phyloP scores from a whole-genome alignment of 2,113 vertebrate genomes.

The Gila orcuttii region DNA sequence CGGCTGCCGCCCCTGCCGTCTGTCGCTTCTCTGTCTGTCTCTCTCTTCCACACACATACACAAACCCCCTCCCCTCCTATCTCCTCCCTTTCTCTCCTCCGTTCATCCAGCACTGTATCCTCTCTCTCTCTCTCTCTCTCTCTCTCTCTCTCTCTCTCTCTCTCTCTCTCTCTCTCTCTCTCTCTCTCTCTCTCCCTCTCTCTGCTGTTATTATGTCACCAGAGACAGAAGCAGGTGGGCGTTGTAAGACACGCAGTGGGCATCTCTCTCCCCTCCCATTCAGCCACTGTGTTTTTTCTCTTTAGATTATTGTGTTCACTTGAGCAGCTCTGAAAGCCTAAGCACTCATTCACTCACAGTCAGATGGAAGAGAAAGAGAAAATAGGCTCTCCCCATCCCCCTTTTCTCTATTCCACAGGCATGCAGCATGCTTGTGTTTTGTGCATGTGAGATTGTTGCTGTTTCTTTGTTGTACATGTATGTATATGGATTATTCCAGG shows the following conservation, averaged over 20 bases:
- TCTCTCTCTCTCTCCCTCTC: slow-evolving; percentile 19
- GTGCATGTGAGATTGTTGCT: slow-evolving; percentile 30
- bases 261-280: slow-evolving; percentile 3
- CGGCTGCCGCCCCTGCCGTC: slow-evolving; percentile 42
- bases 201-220: slow-evolving; percentile 25
- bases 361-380: slow-evolving; percentile 17
- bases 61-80: slow-evolving; percentile 32
- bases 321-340: slow-evolving; percentile 34
- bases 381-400: slow-evolving; percentile 64
- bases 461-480: slow-evolving; percentile 58
- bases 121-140: slow-evolving; percentile 13
- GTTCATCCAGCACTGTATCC: not conserved
- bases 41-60: slow-evolving; percentile 22
- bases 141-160: slow-evolving; percentile 8
- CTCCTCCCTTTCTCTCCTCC: slow-evolving; percentile 37
- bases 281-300: slow-evolving; percentile 8
- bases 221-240: slow-evolving; percentile 53
- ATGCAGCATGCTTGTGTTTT: slow-evolving; percentile 13
- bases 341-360: slow-evolving; percentile 12
- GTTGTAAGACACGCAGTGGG: slow-evolving; percentile 45
- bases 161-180: no score
- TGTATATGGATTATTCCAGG: not conserved
- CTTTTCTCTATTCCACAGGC: slow-evolving; percentile 45
- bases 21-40: slow-evolving; percentile 26
- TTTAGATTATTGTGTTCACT: slow-evolving; percentile 47